Evolutionary conservation across 2,888 invertebrate species (phyloP), one percentile per base, ranked within the genome.

Genomic region (Megastigmus dorsalis): DNA sequence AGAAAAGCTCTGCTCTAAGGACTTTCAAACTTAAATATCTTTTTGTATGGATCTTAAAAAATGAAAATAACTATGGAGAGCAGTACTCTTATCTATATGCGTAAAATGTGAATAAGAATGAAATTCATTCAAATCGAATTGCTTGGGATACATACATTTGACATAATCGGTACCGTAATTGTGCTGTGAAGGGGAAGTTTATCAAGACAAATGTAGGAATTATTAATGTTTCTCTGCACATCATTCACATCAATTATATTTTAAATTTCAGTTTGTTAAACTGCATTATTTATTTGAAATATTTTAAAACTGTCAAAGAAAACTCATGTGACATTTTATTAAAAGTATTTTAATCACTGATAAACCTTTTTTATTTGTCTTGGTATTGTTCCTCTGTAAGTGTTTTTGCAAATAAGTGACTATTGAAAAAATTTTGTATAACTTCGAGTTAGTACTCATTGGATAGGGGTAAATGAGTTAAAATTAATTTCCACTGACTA

Each of bases 341-440:
- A 9, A 2, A 18, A 33, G 18, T 54, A 60, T 50, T 52, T 50
- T 36, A 15, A 36, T 48, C 13, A 10, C 38, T 10, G 0, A 38
- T 38, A 68, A 2, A 59, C 9, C 15, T 18, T 33, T 33, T 66
- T 70, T 60, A 30, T 67, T 60, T 67, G 62, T 66, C 71, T 75
- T 75, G 66, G 63, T 72, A 63, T 23, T 63, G n/a, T 62, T 67
- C 33, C 28, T 63, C 48, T 60, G n/a, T 60, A 66, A 69, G 28
- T 54, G 62, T 75, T 50, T 75, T 71, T 67, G 67, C 71, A 72
- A 71, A 66, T 65, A 75, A 65, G 67, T 72, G 62, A 72, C 57
- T 57, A 70, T 75, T 70, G 43, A 66, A 62, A 38, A 72, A 57
- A 68, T 71, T 75, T 71, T 71, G 66, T 72, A 75, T 63, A 72